Percentiles rank a stretch among this genome's conserved stretches.
phyloP scores from a whole-genome alignment of 2,888 invertebrate genomes.

The Eledona agricola region DNA sequence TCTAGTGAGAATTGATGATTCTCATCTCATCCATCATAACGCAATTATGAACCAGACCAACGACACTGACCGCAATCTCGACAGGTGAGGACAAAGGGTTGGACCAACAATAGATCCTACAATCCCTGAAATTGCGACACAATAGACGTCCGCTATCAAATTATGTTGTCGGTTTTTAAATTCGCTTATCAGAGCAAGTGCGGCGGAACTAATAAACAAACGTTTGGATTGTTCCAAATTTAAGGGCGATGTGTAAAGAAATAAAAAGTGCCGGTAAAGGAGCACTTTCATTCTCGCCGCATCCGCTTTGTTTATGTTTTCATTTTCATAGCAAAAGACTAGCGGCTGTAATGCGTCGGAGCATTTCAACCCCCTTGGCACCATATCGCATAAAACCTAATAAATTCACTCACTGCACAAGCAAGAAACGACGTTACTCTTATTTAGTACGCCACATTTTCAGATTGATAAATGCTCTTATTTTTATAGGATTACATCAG shows the following conservation, averaged over 20 bases:
- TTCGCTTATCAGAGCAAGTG: conserved; percentile 27
- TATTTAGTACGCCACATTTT: conserved; percentile 25
- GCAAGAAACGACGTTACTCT: conserved; percentile 32
- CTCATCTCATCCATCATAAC: conserved; percentile 64
- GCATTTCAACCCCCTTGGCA: conserved; percentile 33
- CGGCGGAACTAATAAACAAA: conserved; percentile 29
- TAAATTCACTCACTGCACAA: conserved; percentile 33
- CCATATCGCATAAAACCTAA: conserved; percentile 34
- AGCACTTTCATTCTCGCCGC: conserved; percentile 35
- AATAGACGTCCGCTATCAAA: too few relatives aligned
- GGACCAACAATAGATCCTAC: conserved; percentile 1
- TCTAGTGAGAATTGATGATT: conserved; percentile 75
- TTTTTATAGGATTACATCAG: conserved; percentile 12
- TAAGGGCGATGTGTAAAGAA: conserved; percentile 31
- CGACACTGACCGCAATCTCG: conserved; percentile 40
- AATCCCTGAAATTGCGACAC: too few relatives aligned
- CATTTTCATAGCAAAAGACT: conserved; percentile 35
- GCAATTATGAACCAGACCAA: conserved; percentile 48
- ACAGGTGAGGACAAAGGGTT: conserved; percentile 41
- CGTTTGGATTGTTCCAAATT: conserved; percentile 29
- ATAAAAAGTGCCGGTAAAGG: conserved; percentile 34
- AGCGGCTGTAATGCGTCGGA: conserved; percentile 35
- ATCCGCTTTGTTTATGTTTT: conserved; percentile 37
- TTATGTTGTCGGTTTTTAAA: too few relatives aligned
- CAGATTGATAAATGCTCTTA: conserved; percentile 26